Conservation (phyloP, 2,797 vertebrate species). For the Syngnathus acus region DNA sequence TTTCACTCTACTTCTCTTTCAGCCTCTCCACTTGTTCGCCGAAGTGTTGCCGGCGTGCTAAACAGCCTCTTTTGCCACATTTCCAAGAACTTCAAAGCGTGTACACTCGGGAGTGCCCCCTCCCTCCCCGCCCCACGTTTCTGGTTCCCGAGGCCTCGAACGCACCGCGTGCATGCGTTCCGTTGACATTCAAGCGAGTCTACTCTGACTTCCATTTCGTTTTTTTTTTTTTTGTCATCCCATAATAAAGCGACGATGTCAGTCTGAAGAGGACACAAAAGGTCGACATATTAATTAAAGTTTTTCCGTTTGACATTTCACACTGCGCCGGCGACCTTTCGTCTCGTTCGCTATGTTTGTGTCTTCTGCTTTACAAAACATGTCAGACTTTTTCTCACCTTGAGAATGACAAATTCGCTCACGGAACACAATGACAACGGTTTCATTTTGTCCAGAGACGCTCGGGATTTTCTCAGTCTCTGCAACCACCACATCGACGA, state of each 20-base stretch:
- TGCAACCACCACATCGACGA: constrained; percentile 15
- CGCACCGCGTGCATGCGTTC: constrained; percentile 26
- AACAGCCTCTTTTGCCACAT: constrained; percentile 47
- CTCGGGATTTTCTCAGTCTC: constrained; percentile 24
- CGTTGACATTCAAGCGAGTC: constrained; percentile 46
- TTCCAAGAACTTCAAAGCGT: constrained; percentile 54
- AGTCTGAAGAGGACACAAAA: constrained; percentile 4
- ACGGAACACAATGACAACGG: constrained; percentile 24
- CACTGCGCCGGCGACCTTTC: constrained; percentile 18
- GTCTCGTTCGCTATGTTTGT: constrained; percentile 30
- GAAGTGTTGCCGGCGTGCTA: constrained; percentile 28
- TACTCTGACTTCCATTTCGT: constrained; percentile 34
- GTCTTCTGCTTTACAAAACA: constrained; percentile 24
- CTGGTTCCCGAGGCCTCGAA: constrained; percentile 43
- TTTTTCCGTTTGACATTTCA: constrained; percentile 32
- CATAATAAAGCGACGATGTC: neutral
- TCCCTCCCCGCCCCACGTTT: constrained; percentile 14
- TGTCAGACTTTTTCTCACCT: constrained; percentile 25
- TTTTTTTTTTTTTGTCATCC: constrained; percentile 8
- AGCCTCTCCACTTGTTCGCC: neutral
- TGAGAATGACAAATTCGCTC: constrained; percentile 16
- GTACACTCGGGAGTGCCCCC: constrained; percentile 40
- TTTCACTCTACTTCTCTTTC: constrained; percentile 9
- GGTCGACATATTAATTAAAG: constrained; percentile 25
- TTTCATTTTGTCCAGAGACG: constrained; percentile 27